Base-by-base conservation (phyloP, 2,797 vertebrate species). In the Lophius americanus region DNA sequence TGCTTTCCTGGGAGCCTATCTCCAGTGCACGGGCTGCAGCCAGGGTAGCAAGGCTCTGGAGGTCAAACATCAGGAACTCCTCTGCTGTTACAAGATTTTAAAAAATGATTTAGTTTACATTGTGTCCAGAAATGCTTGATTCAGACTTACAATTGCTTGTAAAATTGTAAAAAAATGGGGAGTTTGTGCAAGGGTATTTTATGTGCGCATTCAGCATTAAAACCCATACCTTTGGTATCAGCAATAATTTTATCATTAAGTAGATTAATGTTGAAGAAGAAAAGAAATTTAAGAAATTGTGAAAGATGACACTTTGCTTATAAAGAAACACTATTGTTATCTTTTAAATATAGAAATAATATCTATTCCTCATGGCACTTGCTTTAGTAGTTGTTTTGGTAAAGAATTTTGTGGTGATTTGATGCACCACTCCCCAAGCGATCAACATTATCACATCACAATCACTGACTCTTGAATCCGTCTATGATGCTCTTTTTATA, bases 1-100 rank as follows among this genome's bases (percentile, higher is more conserved):
- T 71, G 68, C 86, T 88, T 51, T 90, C 92, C 64, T 89, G 73
- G 2, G 94, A 89, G 0, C 88, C 94, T 63, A 95, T 92, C 65
- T 96, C 95, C 85, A 98, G 90, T 0, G 96, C 95, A 78, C 97
- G 97, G 53, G 96, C 97, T 0, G 96, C 92, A 3, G 97, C 96
- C 86, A 98, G 89, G 0, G 96, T 98, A 46, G 97, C 97, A 38
- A 98, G 93, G 69, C 94, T 96, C 82, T 95, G 95, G 64, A 99
- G 95, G 90, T 97, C 96, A 83, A 96, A 97, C 83, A 94, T 92
- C 74, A 96, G 90, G 73, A 94, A 50, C 50, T 97, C 95, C 59
- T 95, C 95, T 48, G 93, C 96, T 93, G 79, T 72, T 32, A 48
- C 1, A 9, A 47, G 69, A 37, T 23, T 23, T 23, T 1, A 63